A percentile compares a stretch with the other conserved stretches of the same genome.
Evolutionary conservation across 2,888 invertebrate genomes (phyloP).

Genomic region (Acanthococcus lagerstroemiae): DNA sequence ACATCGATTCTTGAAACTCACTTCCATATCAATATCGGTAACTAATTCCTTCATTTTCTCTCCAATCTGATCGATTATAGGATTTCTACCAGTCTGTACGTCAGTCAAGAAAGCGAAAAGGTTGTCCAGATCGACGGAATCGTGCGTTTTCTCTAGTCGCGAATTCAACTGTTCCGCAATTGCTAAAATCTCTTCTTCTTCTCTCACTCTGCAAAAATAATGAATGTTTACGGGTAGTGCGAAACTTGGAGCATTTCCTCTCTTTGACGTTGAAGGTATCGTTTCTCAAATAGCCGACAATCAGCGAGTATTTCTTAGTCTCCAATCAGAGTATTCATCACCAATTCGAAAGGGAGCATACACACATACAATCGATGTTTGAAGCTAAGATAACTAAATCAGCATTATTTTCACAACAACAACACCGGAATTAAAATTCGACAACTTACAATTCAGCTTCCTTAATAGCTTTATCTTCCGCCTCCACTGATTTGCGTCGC

Average conservation of each 20-base stretch:
- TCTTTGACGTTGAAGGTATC: too few relatives aligned
- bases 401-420: too few relatives aligned
- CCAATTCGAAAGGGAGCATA: too few relatives aligned
- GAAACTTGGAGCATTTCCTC: too few relatives aligned
- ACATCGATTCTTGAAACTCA: slow-evolving; percentile 38
- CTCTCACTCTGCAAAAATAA: slow-evolving; percentile 45
- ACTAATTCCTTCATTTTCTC: slow-evolving; percentile 74
- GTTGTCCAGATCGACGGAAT: slow-evolving; percentile 78
- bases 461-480: slow-evolving; percentile 6
- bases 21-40: slow-evolving; percentile 71
- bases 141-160: slow-evolving; percentile 47
- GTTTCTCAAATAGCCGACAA: too few relatives aligned
- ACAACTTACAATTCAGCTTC: slow-evolving; percentile 12
- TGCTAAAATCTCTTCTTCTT: slow-evolving; percentile 56
- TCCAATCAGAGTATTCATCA: too few relatives aligned
- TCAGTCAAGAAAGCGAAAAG: slow-evolving; percentile 82
- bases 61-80: slow-evolving; percentile 69
- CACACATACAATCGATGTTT: too few relatives aligned
- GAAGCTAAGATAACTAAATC: too few relatives aligned
- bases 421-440: too few relatives aligned
- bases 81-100: slow-evolving; percentile 53
- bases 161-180: slow-evolving; percentile 61
- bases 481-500: slow-evolving; percentile 36
- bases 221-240: too few relatives aligned
- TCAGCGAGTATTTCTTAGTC: too few relatives aligned